Conservation (phyloP, 2,113 vertebrate species). For the Chrysochloris asiatica region DNA sequence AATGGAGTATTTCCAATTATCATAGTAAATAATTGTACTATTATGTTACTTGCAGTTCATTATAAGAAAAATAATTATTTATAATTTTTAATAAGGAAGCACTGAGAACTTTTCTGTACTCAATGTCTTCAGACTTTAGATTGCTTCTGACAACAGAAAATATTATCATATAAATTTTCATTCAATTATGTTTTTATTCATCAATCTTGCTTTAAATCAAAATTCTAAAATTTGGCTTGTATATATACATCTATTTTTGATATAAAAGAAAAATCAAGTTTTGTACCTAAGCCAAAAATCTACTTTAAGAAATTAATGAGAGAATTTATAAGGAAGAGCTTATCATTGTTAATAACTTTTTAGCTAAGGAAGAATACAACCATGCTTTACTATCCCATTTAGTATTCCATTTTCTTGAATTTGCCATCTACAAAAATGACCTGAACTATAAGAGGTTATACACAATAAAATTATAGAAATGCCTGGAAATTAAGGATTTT, state of each 20-base stretch:
- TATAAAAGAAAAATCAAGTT: slow-evolving; percentile 87
- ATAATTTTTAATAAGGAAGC: slow-evolving; percentile 35
- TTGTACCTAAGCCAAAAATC: slow-evolving; percentile 83
- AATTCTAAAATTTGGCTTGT: slow-evolving; percentile 76
- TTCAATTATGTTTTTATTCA: slow-evolving; percentile 71
- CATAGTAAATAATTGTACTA: background rate
- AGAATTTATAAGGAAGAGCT: slow-evolving; percentile 88
- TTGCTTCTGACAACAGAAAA: slow-evolving; percentile 54
- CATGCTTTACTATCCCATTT: slow-evolving; percentile 87
- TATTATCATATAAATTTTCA: slow-evolving; percentile 35
- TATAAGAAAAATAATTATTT: slow-evolving; percentile 33
- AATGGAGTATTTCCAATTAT: background rate
- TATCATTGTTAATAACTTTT: slow-evolving; percentile 90
- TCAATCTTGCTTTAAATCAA: slow-evolving; percentile 77
- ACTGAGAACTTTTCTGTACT: slow-evolving; percentile 36
- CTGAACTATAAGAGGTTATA: slow-evolving; percentile 92
- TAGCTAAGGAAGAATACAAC: slow-evolving; percentile 86
- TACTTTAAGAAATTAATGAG: slow-evolving; percentile 87
- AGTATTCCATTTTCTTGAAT: slow-evolving; percentile 90
- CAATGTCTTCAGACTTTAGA: background rate
- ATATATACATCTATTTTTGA: slow-evolving; percentile 83
- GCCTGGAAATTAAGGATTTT: slow-evolving; percentile 89
- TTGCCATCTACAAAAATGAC: slow-evolving; percentile 87
- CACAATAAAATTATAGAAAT: slow-evolving; percentile 89
- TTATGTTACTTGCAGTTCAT: background rate